Evolutionary conservation across 1,140 invertebrate genomes (phyloP).

Genomic region (Coptotermes formosanus): DNA sequence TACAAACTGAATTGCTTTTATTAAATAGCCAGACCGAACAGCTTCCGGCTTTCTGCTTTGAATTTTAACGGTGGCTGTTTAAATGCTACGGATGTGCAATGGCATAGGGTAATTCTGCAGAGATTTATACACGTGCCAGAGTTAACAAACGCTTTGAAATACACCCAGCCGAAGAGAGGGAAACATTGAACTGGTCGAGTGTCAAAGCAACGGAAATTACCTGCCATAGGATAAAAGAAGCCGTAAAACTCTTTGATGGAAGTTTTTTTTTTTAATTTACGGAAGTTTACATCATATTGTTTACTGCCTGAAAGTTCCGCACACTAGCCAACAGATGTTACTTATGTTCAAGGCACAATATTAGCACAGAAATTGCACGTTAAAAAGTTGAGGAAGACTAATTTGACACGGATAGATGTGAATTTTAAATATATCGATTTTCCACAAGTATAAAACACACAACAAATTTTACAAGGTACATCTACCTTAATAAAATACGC

Average conservation of each 20-base stretch:
- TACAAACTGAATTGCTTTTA: no score
- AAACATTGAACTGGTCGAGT: not conserved
- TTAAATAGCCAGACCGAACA: not conserved
- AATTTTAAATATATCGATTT: no score
- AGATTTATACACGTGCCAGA: not conserved
- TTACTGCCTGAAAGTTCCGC: no score
- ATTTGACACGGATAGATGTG: no score
- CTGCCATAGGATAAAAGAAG: not conserved
- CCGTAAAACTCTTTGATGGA: not conserved
- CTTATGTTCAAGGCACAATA: no score
- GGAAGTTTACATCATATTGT: not conserved
- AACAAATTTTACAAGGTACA: no score
- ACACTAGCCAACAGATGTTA: no score
- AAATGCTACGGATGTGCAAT: not conserved
- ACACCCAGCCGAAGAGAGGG: not conserved
- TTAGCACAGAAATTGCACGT: no score
- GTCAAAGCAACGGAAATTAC: conserved; percentile 6
- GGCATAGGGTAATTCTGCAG: not conserved
- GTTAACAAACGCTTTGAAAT: not conserved
- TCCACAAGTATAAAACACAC: no score
- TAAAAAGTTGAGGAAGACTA: no score
- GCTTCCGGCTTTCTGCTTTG: not conserved
- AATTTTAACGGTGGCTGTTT: not conserved
- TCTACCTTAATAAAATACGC: no score
- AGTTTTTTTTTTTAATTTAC: not conserved